Evolutionary conservation across 2,888 invertebrate genomes (phyloP), one percentile per base, ranked within the genome.

Genomic region (Agrochola circellaris): DNA sequence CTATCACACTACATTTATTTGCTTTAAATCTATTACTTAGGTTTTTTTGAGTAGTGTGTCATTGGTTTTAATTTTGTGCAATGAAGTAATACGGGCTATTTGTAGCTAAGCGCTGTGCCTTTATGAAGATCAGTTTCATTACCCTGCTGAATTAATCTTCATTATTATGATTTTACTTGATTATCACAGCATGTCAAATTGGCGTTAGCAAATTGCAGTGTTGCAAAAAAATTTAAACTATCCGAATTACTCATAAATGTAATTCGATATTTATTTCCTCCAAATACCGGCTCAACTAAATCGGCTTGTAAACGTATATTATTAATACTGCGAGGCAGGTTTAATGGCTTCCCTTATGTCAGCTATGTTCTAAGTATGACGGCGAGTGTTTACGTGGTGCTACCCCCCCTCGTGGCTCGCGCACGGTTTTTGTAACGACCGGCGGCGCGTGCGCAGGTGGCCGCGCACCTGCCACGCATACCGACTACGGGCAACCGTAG

Each of bases 381-480:
- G 89, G 89, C 86, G 87, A 89, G 86, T 88, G 86, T 88, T 87
- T 88, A 89, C 87, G 81, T 87, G 89, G 89, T 83, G 84, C 81
- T 84, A 84, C 84, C 84, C 85, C 82, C 92, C 91, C 92, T 91
- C 92, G 90, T 91, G 89, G 90, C 88, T 88, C 89, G 91, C 90
- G 92, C 91, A 89, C 87, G 91, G 94, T 95, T 95, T 95, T 95
- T 95, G 95, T 95, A 95, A 95, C 95, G 94, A 92, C 83, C 89
- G 87, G 75, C 94, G 93, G 93, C 95, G 93, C 96, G 95, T 94
- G 95, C 96, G 96, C 96, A 96, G 96, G 96, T 96, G 96, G 89
- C 92, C 82, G 93, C 89, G 95, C 97, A 95, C 96, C 97, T 95
- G 97, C 97, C 91, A 94, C 89, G 93, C 95, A 96, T 86, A 95